Evolutionary conservation across 1,140 invertebrate genomes (phyloP), one percentile per base, ranked within the genome.

Genomic region (Drosophila bocqueti): DNA sequence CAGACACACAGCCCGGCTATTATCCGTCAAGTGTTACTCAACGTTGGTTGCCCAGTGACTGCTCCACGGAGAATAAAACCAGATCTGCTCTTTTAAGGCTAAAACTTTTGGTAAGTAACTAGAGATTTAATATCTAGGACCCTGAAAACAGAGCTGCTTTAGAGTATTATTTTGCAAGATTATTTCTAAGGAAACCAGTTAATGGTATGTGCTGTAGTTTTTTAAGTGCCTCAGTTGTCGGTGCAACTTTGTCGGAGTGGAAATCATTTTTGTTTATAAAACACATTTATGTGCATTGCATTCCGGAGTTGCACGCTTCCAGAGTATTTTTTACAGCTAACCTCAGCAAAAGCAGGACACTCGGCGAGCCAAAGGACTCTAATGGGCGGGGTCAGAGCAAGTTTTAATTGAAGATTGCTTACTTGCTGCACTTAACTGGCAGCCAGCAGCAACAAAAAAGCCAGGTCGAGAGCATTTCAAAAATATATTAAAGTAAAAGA

Each of bases 381-480:
- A 54, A 13, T 52, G 29, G 52, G 34, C 21, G 10, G 63, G 49
- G 54, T 47, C 65, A 81, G 21, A 9, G 78, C 65, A 89, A 89
- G 78, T 89, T 90, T 89, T 89, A 89, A 89, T 89, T 89, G 81
- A 83, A 85, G 85, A 87, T 78, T 83, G 84, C 82, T 77, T 84
- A 71, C 80, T 83, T 68, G 65, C 62, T 62, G 69, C 45, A 78
- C 50, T 49, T 50, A 65, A 76, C 52, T 73, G 69, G 38, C 52
- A 60, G 34, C 61, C 72, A 13, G 40, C 75, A 67, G 58, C 55
- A 76, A 42, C 57, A 79, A 72, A 54, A 63, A 49, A 43, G 45
- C 34, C 36, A n/a, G 26, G 4, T 10, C 36, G 50, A 61, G 49
- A 62, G 43, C 43, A 71, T 65, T 67, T 50, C 69, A 65, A 80